phyloP scores from a whole-genome alignment of 2,888 invertebrate species.

The Malthinus flaveolus region DNA sequence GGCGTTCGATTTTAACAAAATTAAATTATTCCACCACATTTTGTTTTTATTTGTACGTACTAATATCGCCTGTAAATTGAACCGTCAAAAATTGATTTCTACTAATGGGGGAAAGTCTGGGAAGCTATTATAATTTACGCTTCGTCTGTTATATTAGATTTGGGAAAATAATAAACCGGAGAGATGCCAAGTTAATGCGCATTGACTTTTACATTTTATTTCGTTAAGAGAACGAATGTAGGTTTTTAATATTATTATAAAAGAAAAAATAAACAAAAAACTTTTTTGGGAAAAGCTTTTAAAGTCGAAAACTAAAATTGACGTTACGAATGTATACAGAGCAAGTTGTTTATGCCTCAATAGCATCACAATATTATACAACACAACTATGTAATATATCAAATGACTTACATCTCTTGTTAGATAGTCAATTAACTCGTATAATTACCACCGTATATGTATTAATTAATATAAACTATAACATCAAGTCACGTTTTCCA shows the following conservation, averaged over 20 bases:
- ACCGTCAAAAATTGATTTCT: slow-evolving; percentile 6
- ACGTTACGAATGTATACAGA: background rate
- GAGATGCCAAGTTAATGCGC: slow-evolving; percentile 4
- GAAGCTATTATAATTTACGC: slow-evolving; percentile 5
- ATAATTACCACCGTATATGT: background rate
- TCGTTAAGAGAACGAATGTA: background rate
- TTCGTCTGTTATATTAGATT: slow-evolving; percentile 5
- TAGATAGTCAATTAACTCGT: slow-evolving; percentile 1
- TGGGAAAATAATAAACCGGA: slow-evolving; percentile 6
- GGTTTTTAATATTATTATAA: slow-evolving; percentile 2
- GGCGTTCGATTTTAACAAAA: background rate
- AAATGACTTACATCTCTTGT: background rate
- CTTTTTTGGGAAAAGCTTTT: background rate
- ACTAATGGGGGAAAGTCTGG: background rate
- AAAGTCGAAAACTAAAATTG: background rate
- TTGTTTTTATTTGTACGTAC: background rate
- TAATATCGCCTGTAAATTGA: background rate
- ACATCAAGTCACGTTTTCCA: background rate
- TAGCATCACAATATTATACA: background rate
- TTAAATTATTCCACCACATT: background rate
- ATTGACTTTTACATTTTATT: slow-evolving; percentile 3
- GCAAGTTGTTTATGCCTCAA: background rate
- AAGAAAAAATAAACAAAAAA: background rate
- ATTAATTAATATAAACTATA: slow-evolving; percentile 6
- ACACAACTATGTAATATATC: background rate